Evolutionary conservation across 2,797 vertebrate species (phyloP), one percentile per base, ranked within the genome.

Genomic region (Labroides dimidiatus): DNA sequence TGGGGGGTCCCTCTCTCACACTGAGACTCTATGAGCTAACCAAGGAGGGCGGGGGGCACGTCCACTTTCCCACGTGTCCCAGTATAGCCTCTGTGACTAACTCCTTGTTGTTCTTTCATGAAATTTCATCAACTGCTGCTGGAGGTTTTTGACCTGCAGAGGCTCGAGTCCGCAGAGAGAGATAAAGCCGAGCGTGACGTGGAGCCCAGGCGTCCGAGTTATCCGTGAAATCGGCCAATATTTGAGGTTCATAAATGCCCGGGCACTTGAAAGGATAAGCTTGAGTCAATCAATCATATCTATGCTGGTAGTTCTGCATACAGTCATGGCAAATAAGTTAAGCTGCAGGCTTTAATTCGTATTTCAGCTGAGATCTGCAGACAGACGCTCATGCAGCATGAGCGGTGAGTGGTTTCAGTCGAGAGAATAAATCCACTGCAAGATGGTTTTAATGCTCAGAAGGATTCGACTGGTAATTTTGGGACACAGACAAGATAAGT

Each of bases 61-160:
- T 63, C 76, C 24, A 82, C 87, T 87, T 90, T 89, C 88, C 91
- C 89, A 92, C 68, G 52, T 87, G 77, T 77, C 76, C 87, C 69
- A 81, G 77, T 72, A 72, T 79, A 73, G 81, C 66, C 64, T 56
- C 20, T 63, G 82, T 69, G 67, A 78, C 82, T 64, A 77, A 81
- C 59, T 69, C 79, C 63, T 62, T 11, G 33, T 68, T 52, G 69
- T 39, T 72, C 84, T 78, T 88, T 86, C 78, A 52, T 80, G 72
- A 78, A 59, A 86, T 87, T 84, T 87, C 75, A 77, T 85, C 83
- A 85, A 86, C 69, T 42, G 63, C 64, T 72, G 7, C 56, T 65
- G 39, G 30, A 79, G 82, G 49, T 43, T 74, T 66, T 50, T 72
- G 84, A 81, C 80, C 77, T 71, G 70, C 37, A 39, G 62, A 21